Evolutionary conservation across 2,888 invertebrate species (phyloP).

Genomic region (Petrolisthes manimaculis): DNA sequence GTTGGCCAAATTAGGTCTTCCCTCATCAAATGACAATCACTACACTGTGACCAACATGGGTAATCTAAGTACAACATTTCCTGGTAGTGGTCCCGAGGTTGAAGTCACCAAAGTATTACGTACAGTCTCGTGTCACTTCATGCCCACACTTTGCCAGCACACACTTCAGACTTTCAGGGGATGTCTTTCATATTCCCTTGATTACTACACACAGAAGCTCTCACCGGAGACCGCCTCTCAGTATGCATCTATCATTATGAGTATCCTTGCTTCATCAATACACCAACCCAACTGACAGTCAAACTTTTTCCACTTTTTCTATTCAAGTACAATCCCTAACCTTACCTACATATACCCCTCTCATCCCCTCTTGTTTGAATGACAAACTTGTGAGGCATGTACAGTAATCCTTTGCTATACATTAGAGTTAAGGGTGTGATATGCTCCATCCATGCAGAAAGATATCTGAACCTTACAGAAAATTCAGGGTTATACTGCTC

Average conservation of each 20-base stretch:
- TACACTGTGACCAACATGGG: conserved; percentile 66
- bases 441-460: no score
- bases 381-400: no score
- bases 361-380: no score
- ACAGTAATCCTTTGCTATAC: no score
- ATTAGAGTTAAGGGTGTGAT: no score
- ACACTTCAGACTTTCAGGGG: conserved; percentile 66
- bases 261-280: conserved; percentile 45
- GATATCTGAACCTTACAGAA: no score
- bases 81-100: conserved; percentile 60
- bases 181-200: conserved; percentile 64
- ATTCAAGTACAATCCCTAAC: no score
- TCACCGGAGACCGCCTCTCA: conserved; percentile 43
- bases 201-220: conserved; percentile 65
- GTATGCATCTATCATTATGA: conserved; percentile 50
- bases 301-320: background rate
- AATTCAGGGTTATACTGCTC: no score
- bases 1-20: conserved; percentile 48
- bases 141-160: conserved; percentile 66
- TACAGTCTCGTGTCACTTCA: conserved; percentile 65
- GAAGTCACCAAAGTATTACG: conserved; percentile 63
- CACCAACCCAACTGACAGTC: conserved; percentile 52
- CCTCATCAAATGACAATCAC: conserved; percentile 64
- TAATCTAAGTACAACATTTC: conserved; percentile 58
- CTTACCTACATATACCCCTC: no score